Percentiles rank a stretch among this genome's conserved stretches.
Evolutionary conservation across 1,140 invertebrate genomes (phyloP).

Genomic region (Ladona fulva): DNA sequence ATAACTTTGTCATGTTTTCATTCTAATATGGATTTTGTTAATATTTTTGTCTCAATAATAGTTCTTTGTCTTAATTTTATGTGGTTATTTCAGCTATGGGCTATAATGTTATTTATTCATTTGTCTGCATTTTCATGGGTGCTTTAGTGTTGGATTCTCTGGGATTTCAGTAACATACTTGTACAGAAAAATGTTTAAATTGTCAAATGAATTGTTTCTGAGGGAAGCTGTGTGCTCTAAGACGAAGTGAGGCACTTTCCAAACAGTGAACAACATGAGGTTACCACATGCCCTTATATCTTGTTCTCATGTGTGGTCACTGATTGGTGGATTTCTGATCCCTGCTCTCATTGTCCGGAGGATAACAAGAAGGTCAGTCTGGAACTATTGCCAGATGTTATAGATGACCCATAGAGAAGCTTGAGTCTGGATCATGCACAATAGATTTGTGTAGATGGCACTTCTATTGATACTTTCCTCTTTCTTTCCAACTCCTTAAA

Average conservation of each 20-base stretch:
- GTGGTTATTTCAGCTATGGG: too few relatives aligned
- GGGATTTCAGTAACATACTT: too few relatives aligned
- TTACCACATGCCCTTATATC: background rate
- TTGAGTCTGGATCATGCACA: background rate
- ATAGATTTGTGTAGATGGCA: background rate
- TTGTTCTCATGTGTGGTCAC: conserved; percentile 4
- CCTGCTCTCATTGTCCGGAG: conserved; percentile 11
- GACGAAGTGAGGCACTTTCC: background rate
- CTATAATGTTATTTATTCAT: too few relatives aligned
- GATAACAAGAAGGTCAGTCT: conserved; percentile 18
- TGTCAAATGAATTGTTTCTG: background rate
- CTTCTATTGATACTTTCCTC: background rate
- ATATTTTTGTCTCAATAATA: too few relatives aligned
- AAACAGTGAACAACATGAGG: background rate
- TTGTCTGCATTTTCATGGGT: too few relatives aligned
- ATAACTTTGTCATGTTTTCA: too few relatives aligned
- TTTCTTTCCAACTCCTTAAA: background rate
- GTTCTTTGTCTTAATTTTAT: too few relatives aligned
- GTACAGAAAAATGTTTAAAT: background rate
- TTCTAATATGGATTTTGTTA: too few relatives aligned
- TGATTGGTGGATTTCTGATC: conserved; percentile 5
- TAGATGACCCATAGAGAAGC: background rate
- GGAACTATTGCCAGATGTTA: background rate
- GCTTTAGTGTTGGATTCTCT: too few relatives aligned
- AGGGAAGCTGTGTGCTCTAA: background rate